Evolutionary conservation across 2,113 vertebrate species (phyloP).

Genomic region (Danionella cerebrum): DNA sequence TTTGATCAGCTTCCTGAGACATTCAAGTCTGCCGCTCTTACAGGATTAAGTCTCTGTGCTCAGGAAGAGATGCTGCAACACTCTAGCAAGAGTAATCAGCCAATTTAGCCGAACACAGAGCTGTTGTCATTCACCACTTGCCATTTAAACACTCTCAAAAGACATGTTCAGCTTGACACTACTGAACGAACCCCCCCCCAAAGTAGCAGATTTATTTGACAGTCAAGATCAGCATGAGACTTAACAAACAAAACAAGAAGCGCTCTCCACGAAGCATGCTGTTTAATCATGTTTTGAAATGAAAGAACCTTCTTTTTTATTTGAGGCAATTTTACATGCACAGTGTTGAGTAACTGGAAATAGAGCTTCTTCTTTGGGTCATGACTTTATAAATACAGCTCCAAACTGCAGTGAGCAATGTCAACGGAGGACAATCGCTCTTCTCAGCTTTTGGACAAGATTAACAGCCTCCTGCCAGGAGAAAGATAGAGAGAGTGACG

Average conservation of each 20-base stretch:
- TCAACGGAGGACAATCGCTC: slow-evolving; percentile 33
- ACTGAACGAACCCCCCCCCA: slow-evolving; percentile 37
- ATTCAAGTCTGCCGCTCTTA: slow-evolving; percentile 28
- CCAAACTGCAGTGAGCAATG: slow-evolving; percentile 25
- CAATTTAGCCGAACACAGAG: slow-evolving; percentile 56
- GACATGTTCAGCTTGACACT: slow-evolving; percentile 42
- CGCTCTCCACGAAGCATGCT: no score
- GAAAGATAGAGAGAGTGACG: slow-evolving; percentile 18
- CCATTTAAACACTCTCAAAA: slow-evolving; percentile 39
- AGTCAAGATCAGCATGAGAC: background rate
- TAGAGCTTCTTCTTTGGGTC: slow-evolving; percentile 7
- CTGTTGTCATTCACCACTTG: slow-evolving; percentile 47
- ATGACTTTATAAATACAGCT: slow-evolving; percentile 32
- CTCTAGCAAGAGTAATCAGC: slow-evolving; percentile 30
- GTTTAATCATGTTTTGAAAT: background rate
- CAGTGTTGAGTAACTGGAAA: background rate
- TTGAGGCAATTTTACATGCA: background rate
- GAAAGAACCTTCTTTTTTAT: no score
- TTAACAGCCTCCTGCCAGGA: slow-evolving; percentile 43
- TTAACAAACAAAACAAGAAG: background rate
- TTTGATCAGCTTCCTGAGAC: slow-evolving; percentile 32
- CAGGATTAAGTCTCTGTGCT: slow-evolving; percentile 43
- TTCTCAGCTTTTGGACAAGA: slow-evolving; percentile 22
- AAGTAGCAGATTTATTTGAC: slow-evolving; percentile 7
- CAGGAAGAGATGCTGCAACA: slow-evolving; percentile 26